Evolutionary conservation across 1,140 invertebrate genomes (phyloP).

Genomic region (Berghia stephanieae): DNA sequence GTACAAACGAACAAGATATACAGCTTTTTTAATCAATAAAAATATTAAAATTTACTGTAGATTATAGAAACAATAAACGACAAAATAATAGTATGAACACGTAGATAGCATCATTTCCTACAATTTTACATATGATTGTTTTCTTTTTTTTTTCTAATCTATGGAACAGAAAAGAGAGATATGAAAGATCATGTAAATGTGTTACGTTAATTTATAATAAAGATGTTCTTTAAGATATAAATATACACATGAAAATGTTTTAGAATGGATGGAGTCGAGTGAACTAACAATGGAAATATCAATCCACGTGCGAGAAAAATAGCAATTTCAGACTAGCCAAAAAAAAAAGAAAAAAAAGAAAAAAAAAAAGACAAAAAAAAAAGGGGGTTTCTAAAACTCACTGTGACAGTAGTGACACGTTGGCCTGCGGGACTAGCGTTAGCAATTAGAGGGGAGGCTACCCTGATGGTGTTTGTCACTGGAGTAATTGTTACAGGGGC

Average conservation of each 20-base stretch:
- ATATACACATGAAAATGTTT: too few species aligned
- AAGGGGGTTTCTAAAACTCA: slow-evolving; percentile 31
- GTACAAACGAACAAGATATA: background rate
- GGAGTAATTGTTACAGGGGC: slow-evolving; percentile 60
- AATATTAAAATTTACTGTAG: too few species aligned
- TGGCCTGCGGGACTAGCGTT: slow-evolving; percentile 16
- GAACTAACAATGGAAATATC: background rate
- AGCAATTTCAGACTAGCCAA: background rate
- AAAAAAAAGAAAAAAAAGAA: background rate
- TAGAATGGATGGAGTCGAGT: too few species aligned
- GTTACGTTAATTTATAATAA: too few species aligned
- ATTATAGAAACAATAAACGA: too few species aligned
- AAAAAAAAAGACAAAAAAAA: background rate
- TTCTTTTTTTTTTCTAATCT: too few species aligned
- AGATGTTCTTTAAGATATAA: too few species aligned
- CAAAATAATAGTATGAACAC: too few species aligned
- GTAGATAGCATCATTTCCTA: too few species aligned
- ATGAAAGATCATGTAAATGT: too few species aligned
- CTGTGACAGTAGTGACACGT: slow-evolving; percentile 28
- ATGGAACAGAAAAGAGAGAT: too few species aligned
- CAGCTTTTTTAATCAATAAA: background rate
- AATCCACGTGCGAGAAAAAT: background rate
- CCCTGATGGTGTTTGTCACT: slow-evolving; percentile 44
- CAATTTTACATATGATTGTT: too few species aligned
- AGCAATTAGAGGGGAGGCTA: slow-evolving; percentile 48